A percentile compares a stretch with the other conserved stretches of the same genome.
Conservation (phyloP, 2,797 vertebrate species). For the Fistularia tabacaria region DNA sequence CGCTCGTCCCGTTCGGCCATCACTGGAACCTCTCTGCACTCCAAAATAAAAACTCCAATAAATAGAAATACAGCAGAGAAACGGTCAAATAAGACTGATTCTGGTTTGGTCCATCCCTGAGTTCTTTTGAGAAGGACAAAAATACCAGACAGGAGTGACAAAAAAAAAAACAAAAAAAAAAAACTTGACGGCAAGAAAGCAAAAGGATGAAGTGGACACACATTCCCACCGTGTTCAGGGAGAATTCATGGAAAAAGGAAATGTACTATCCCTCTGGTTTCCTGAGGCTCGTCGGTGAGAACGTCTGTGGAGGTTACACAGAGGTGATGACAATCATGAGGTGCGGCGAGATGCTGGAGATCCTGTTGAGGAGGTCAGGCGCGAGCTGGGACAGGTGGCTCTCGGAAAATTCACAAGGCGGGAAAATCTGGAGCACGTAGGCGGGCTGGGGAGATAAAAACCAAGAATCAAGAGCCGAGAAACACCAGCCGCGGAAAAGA, state of each 20-base stretch:
- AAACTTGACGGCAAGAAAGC: slow-evolving; percentile 31
- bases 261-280: slow-evolving; percentile 62
- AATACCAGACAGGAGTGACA: slow-evolving; percentile 65
- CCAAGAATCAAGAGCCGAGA: neutral
- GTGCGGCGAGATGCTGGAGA: slow-evolving; percentile 98
- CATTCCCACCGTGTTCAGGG: slow-evolving; percentile 48
- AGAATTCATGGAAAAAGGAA: slow-evolving; percentile 14
- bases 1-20: no score
- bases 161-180: slow-evolving; percentile 21
- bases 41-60: slow-evolving; percentile 75
- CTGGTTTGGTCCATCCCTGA: slow-evolving; percentile 74
- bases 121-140: slow-evolving; percentile 71
- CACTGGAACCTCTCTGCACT: slow-evolving; percentile 61
- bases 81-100: slow-evolving; percentile 75
- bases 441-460: slow-evolving; percentile 79
- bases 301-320: slow-evolving; percentile 78
- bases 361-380: slow-evolving; percentile 94
- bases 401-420: slow-evolving; percentile 96
- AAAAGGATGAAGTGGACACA: slow-evolving; percentile 40
- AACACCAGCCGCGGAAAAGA: no score
- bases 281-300: slow-evolving; percentile 62
- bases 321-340: slow-evolving; percentile 99
- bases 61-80: slow-evolving; percentile 81
- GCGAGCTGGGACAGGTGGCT: slow-evolving; percentile 95
- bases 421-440: slow-evolving; percentile 98